phyloP scores from a whole-genome alignment of 2,113 vertebrate genomes.

The Ochotona curzoniae region DNA sequence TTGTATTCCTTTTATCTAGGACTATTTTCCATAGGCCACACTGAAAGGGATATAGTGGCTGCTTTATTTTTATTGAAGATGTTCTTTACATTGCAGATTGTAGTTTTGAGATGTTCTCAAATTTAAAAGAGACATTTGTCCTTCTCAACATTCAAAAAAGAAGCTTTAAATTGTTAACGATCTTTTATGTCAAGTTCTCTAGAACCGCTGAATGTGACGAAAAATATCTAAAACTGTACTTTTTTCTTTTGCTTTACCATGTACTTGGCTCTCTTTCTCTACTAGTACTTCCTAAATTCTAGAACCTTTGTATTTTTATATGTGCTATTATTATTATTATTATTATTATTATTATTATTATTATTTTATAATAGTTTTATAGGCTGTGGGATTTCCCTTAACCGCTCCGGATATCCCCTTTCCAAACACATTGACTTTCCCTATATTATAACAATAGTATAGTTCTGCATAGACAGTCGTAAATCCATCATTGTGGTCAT shows the following conservation, averaged over 20 bases:
- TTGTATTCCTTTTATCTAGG: background rate
- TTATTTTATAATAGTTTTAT: too few species aligned
- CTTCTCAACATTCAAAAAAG: constrained; percentile 55
- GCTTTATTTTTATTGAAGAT: constrained; percentile 66
- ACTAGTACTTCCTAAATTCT: constrained; percentile 13
- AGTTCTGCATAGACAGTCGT: too few species aligned
- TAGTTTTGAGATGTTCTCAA: constrained; percentile 65
- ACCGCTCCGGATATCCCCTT: too few species aligned
- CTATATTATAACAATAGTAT: too few species aligned
- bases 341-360: too few species aligned
- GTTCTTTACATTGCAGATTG: constrained; percentile 57
- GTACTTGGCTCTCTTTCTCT: background rate
- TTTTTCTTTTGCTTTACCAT: constrained; percentile 21
- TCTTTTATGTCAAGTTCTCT: constrained; percentile 32
- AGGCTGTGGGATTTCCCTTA: too few species aligned
- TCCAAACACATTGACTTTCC: too few species aligned
- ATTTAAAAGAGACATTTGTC: constrained; percentile 43
- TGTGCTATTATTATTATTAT: too few species aligned
- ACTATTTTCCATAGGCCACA: background rate
- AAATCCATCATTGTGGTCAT: too few species aligned
- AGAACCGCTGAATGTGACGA: constrained; percentile 43
- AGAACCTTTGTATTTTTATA: too few species aligned
- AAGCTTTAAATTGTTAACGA: background rate
- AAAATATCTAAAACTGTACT: background rate
- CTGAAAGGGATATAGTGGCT: constrained; percentile 48